Evolutionary conservation across 2,797 vertebrate species (phyloP).

Genomic region (Peromyscus melanophrys): DNA sequence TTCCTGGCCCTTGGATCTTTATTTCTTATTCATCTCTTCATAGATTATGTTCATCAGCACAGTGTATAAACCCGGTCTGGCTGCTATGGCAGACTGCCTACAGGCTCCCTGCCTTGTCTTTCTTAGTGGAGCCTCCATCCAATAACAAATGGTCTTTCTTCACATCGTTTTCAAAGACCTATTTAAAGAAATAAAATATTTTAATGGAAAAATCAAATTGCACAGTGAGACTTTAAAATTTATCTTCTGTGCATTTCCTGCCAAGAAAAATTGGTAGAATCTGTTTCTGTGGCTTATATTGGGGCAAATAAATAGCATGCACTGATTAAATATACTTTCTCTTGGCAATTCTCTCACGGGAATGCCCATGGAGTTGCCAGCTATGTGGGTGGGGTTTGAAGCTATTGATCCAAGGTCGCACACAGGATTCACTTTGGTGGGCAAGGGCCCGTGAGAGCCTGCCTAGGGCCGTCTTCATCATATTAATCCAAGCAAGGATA

Average conservation of each 20-base stretch:
- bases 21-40: neutral
- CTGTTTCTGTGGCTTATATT: conserved; percentile 46
- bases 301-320: neutral
- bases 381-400: neutral
- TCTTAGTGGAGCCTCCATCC: neutral
- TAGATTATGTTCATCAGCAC: neutral
- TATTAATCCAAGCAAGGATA: neutral
- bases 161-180: neutral
- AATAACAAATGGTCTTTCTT: neutral
- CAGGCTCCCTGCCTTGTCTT: neutral
- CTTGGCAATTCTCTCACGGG: neutral
- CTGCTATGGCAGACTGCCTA: neutral
- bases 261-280: neutral
- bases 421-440: no score
- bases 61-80: no score
- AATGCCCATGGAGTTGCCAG: neutral
- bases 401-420: neutral
- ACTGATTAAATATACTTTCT: neutral
- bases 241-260: conserved; percentile 18
- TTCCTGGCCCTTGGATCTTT: neutral
- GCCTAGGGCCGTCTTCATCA: neutral
- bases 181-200: neutral
- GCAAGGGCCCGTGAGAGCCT: neutral
- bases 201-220: conserved; percentile 8
- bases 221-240: neutral